Evolutionary conservation across 2,113 vertebrate species (phyloP), one percentile per base, ranked within the genome.

Genomic region (Syngnathus scovelli): DNA sequence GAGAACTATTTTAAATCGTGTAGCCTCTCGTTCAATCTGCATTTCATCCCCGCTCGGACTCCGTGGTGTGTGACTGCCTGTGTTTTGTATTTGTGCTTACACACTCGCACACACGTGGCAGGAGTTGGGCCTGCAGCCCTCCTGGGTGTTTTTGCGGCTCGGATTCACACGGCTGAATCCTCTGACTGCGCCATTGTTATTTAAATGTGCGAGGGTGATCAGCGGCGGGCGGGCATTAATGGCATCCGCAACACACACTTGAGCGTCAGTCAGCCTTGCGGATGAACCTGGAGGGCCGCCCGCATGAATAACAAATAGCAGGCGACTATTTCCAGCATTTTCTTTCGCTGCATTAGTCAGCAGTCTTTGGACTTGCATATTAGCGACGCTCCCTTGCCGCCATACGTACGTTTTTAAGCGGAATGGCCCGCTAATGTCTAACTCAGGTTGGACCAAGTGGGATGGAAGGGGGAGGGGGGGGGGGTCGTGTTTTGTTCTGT

Each of bases 111-210:
- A 60, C 39, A 43, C 36, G 68, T 68, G 79, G 62, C 64, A 46
- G 77, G 82, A 76, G 63, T 43, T 37, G 46, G 72, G 78, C 80
- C 76, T 64, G 78, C 62, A 76, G 87, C 80, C 37, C 59, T 84
- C 83, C 72, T 81, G 82, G 80, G 84, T 83, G 85, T 85, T 88
- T 41, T 89, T 88, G 87, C 70, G 49, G 88, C 75, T 86, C 86
- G 85, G 87, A 88, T 89, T 80, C 88, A 88, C 88, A 85, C 83
- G 82, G 73, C 69, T 83, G 85, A 84, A 75, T 86, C 80, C 83
- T 84, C 76, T 86, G 80, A 86, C 88, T 88, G 83, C 82, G 87
- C 83, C 75, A 86, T 89, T 89, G 88, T 89, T 89, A 89, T 89
- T 89, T 89, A 89, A 89, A 89, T 89, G 83, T 85, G 75, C 74